Base-by-base conservation (phyloP, 2,113 vertebrate species). In the Pluvialis apricaria region DNA sequence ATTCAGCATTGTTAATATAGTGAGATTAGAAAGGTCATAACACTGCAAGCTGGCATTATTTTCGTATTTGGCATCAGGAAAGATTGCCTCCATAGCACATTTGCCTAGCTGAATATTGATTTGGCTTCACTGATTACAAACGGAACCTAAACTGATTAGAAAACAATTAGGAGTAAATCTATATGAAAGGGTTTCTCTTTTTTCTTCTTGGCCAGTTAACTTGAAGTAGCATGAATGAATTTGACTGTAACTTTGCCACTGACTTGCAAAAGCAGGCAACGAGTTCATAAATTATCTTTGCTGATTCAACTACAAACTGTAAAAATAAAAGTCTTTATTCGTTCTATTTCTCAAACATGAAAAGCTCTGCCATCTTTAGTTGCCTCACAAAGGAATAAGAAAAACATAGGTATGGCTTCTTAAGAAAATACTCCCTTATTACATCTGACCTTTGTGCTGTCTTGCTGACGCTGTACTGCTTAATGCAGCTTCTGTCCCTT, bases 41-140 rank as follows among this genome's bases (percentile, higher is more conserved):
- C 91, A 69, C 69, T 89, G 83, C 91, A 95, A 69, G 81, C 44
- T 68, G 73, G 90, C 81, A 82, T 86, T 72, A 82, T 85, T 92
- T 62, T 69, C 1, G 0, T 49, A 9, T 51, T 77, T 89, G 91
- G 91, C 77, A 69, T 16, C 15, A 58, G 65, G 69, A 55, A 26
- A 34, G 44, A 61, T 55, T 87, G 73, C 40, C 61, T 88, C 65
- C 61, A 32, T 21, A 32, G 92, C 91, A 94, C 29, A 76, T 85
- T 91, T 89, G 44, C 81, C 77, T 82, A 15, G 61, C 62, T 87
- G 26, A 76, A 45, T 86, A 86, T 77, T 84, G 86, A 81, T 91
- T 91, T 84, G 81, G 70, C 65, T 72, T 54, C 80, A 91, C 86
- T 45, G 38, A 78, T 78, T 86, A 64, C 40, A 85, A 58, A 91